A percentile compares a stretch with the other conserved stretches of the same genome.
Conservation (phyloP, 2,113 vertebrate species). For the Sebastes fasciatus region DNA sequence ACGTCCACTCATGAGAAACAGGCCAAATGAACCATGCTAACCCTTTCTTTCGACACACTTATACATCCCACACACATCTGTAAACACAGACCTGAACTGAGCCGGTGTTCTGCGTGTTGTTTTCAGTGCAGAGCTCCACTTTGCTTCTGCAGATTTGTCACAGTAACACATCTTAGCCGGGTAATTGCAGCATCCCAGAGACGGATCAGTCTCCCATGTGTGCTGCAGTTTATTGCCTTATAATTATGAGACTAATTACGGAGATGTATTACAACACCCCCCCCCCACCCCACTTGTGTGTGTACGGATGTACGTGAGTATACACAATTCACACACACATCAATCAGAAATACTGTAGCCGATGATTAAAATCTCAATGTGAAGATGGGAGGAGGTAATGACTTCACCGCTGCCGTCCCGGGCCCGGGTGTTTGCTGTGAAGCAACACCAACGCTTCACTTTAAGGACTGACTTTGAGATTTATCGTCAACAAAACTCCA, state of each 20-base stretch:
- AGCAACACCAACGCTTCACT: constrained; percentile 30
- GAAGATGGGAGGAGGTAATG: constrained; percentile 67
- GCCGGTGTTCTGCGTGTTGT: constrained; percentile 12
- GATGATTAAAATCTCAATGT: constrained; percentile 75
- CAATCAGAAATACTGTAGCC: constrained; percentile 70
- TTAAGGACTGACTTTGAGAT: constrained; percentile 52
- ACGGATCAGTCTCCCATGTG: constrained; percentile 74
- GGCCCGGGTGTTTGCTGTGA: constrained; percentile 36
- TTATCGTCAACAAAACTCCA: constrained; percentile 47
- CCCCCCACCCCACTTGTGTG: background rate
- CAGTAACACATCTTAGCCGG: constrained; percentile 57
- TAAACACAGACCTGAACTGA: constrained; percentile 18
- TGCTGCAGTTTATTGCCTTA: constrained; percentile 79
- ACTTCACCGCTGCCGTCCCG: constrained; percentile 36
- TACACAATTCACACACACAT: constrained; percentile 22
- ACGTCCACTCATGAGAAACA: background rate
- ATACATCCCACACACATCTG: background rate
- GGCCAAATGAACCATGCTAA: constrained; percentile 4
- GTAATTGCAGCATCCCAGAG: constrained; percentile 73
- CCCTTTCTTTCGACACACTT: constrained; percentile 6
- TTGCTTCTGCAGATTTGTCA: constrained; percentile 69
- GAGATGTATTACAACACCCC: constrained; percentile 77
- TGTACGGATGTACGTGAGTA: constrained; percentile 25
- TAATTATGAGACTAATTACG: constrained; percentile 84
- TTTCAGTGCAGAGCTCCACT: constrained; percentile 42